Evolutionary conservation across 2,113 vertebrate genomes (phyloP), one percentile per base, ranked within the genome.

Genomic region (Neoarius graeffei): DNA sequence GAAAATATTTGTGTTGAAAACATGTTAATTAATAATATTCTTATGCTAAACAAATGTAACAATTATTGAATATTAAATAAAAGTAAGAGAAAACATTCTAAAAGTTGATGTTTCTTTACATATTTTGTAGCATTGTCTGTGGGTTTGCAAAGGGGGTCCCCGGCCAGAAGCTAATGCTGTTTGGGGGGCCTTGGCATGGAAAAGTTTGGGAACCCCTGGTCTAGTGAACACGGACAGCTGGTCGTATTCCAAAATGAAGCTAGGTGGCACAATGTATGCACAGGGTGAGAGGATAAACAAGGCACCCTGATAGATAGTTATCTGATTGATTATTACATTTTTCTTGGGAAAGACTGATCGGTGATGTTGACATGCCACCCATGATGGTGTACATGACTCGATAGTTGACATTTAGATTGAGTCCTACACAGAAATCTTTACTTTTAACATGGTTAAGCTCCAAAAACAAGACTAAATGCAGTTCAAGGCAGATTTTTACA

Each of bases 241-340:
- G 54, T 60, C 42, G 8, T 77, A 9, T 73, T 76, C 19, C 7
- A 42, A 85, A 71, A 64, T 64, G 52, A 86, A 89, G 71, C 83
- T 90, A 88, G 85, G 83, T 91, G 90, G 88, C 87, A 90, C 62
- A 85, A 79, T 64, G 84, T 81, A 73, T 57, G 57, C 83, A 74
- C 35, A 60, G 69, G 57, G 80, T 57, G 15, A 76, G 52, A 20
- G 15, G 66, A 83, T 35, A 76, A 62, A 56, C 57, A 27, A 52
- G 59, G 77, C n/a, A 62, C 85, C 35, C 25, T 50, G 62, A 69
- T 30, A 85, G 48, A 30, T 2, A 4, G 30, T 35, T 50, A 85
- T 80, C 27, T 20, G 5, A 71, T 71, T 35, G 42, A 42, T 67
- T 71, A 20, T 66, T 80, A 67, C 23, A 59, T 71, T 59, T 59